Conservation (phyloP, 2,113 vertebrate species). For the Calyptomena viridis region DNA sequence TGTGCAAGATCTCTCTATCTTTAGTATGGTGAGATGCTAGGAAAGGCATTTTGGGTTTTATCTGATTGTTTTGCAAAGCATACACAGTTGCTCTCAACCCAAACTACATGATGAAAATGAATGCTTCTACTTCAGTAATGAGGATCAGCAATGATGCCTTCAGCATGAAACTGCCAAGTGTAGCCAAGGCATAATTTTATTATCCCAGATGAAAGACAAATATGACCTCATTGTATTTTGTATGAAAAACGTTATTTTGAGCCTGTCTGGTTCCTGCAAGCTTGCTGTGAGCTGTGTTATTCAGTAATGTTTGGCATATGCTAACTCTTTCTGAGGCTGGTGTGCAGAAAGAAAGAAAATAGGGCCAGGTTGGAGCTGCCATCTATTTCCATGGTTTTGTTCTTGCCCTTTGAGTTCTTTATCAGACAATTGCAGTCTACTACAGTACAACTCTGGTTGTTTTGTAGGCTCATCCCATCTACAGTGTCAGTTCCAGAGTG, state of each 20-base stretch:
- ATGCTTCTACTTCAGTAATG: not conserved
- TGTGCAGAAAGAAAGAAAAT: slow-evolving; percentile 2
- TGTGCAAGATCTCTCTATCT: not conserved
- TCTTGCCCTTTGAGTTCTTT: slow-evolving; percentile 2
- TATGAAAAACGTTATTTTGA: slow-evolving; percentile 43
- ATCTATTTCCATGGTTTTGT: not conserved
- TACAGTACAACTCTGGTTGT: not conserved
- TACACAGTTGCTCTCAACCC: not conserved
- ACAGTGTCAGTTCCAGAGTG: not conserved
- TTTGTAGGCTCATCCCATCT: not conserved
- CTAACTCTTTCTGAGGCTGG: not conserved
- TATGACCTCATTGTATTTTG: slow-evolving; percentile 50
- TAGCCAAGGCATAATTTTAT: slow-evolving; percentile 52
- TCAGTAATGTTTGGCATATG: slow-evolving; percentile 18
- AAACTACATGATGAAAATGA: not conserved
- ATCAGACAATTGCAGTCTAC: not conserved
- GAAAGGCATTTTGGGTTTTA: slow-evolving; percentile 4
- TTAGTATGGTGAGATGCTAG: not conserved
- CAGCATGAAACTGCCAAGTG: not conserved
- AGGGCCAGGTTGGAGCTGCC: not conserved
- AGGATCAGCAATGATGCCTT: slow-evolving; percentile 7
- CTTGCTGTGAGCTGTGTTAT: slow-evolving; percentile 28
- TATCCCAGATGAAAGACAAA: slow-evolving; percentile 55
- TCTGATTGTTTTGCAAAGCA: slow-evolving; percentile 7
- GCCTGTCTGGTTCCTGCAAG: slow-evolving; percentile 46